Conservation (phyloP, 2,888 invertebrate genomes). For the Silvanus unidentatus region DNA sequence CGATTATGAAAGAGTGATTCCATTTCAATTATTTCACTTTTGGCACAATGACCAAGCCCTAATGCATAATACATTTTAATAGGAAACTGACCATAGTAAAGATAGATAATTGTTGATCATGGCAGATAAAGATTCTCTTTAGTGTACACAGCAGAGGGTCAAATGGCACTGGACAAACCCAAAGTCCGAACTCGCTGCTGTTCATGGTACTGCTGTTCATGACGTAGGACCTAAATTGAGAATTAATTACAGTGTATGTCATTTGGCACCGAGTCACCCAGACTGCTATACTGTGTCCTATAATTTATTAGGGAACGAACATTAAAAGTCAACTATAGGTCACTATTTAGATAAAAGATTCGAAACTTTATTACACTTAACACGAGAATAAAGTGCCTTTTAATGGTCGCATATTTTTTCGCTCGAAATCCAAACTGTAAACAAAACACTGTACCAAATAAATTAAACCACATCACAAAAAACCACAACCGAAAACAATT, state of each 20-base stretch:
- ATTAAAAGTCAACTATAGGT: constrained; percentile 4
- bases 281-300: not conserved
- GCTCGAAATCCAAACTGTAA: too few relatives aligned
- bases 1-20: too few relatives aligned
- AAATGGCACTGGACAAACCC: constrained; percentile 1
- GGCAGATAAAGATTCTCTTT: not conserved
- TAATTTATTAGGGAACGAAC: constrained; percentile 6
- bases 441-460: too few relatives aligned
- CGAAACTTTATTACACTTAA: too few relatives aligned
- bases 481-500: too few relatives aligned
- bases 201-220: not conserved
- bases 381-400: too few relatives aligned
- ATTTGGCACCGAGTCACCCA: constrained; percentile 6
- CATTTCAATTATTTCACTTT: too few relatives aligned
- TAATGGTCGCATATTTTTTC: too few relatives aligned
- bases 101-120: not conserved
- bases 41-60: too few relatives aligned
- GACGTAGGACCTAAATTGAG: constrained; percentile 18
- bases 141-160: constrained; percentile 2
- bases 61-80: too few relatives aligned
- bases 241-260: constrained; percentile 26
- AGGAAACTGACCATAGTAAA: too few relatives aligned
- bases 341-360: constrained; percentile 3
- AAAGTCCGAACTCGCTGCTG: not conserved
- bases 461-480: too few relatives aligned